Evolutionary conservation across 2,797 vertebrate species (phyloP), one percentile per base, ranked within the genome.

Genomic region (Anomalospiza imberbis): DNA sequence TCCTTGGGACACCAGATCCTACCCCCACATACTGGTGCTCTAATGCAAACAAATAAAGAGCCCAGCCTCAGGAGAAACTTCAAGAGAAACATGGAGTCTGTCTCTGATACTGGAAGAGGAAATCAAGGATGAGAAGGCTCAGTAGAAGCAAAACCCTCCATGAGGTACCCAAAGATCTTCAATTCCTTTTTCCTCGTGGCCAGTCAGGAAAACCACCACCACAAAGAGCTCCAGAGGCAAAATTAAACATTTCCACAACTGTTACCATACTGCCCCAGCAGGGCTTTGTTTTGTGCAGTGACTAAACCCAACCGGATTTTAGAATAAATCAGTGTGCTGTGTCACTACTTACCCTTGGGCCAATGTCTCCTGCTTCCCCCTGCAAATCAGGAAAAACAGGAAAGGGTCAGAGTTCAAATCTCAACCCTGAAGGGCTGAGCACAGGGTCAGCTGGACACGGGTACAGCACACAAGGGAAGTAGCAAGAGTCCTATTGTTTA

Each of bases 311-410:
- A 58, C 7, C 24, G 38, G 58, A 38, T 22, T 58, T 74, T 32
- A 62, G 72, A 91, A 77, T 21, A 86, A 85, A 87, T 62, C 32
- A 26, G 3, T 1, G 5, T 24, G 34, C 47, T 3, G 3, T 50
- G 50, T 78, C 70, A 36, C 78, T 90, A 97, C 99, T 98, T 97
- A 99, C 99, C 98, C 98, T 98, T 12, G 99, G 99, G 87, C 99
- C 99, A 4, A 98, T 57, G 91, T 99, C 98, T 97, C 99, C 99
- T 88, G 98, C 98, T 96, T 99, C 98, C 92, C 99, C 99, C 99
- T 99, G 97, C 2, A 11, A 44, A 81, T 70, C 94, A 94, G 76
- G 91, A 86, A 94, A 94, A 94, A 88, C 32, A 95, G 71, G 40
- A 81, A 91, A 82, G 81, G 62, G 38, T 91, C 36, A 76, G 86